A percentile compares a stretch with the other conserved stretches of the same genome.
Conservation (phyloP, 2,113 vertebrate genomes). For the Nipponia nippon region DNA sequence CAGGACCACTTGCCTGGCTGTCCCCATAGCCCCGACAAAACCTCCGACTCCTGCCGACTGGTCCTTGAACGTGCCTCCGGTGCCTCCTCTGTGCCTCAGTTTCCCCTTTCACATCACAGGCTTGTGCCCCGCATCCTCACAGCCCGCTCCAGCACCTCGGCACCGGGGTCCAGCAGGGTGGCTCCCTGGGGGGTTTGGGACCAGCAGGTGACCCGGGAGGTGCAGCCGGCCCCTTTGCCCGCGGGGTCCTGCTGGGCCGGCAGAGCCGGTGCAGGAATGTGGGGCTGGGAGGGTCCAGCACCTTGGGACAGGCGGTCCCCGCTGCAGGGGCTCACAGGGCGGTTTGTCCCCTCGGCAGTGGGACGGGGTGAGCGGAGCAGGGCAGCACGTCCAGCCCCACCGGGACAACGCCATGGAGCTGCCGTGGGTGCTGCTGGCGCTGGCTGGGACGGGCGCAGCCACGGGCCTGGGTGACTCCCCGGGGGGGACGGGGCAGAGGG, state of each 20-base stretch:
- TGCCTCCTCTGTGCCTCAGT: not conserved
- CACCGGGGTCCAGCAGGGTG: accelerated
- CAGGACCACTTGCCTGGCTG: accelerated
- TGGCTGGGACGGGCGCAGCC: not conserved
- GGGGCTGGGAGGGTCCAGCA: not conserved
- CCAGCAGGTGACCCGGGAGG: accelerated
- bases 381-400: not conserved
- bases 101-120: not conserved
- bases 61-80: accelerated
- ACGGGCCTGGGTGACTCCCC: not conserved
- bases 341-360: not conserved
- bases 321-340: not conserved
- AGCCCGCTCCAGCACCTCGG: accelerated
- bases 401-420: not conserved
- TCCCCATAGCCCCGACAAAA: accelerated
- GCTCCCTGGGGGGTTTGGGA: not conserved
- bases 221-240: not conserved
- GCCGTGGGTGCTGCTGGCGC: not conserved
- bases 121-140: not conserved
- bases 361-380: not conserved
- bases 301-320: not conserved
- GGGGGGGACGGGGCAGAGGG: not conserved
- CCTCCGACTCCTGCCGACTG: accelerated
- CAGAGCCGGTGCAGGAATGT: slow-evolving; percentile 33
- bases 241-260: not conserved